These are phyloP conservation scores for Epirrhoe tristata DNA, from an alignment of 2,888 invertebrate species.

Conservation along the genomic window DNA sequence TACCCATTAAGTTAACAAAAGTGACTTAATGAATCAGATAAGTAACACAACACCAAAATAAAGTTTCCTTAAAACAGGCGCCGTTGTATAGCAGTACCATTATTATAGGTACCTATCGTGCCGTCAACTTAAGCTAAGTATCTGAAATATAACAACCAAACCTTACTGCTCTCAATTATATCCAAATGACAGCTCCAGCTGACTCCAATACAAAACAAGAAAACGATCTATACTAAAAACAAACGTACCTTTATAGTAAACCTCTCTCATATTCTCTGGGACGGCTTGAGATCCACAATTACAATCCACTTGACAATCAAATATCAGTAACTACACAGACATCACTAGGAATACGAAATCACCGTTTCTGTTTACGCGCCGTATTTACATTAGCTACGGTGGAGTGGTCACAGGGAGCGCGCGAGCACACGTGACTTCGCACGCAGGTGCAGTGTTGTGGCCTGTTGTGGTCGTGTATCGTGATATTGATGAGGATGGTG, in stretches of 20 bases:
- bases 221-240: slow-evolving; percentile 35
- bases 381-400: slow-evolving; percentile 48
- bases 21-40: too few species aligned
- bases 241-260: slow-evolving; percentile 53
- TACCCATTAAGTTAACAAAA: too few species aligned
- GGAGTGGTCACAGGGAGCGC: slow-evolving; percentile 46
- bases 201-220: slow-evolving; percentile 31
- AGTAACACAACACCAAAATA: too few species aligned
- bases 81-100: too few species aligned
- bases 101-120: neutral
- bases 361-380: slow-evolving; percentile 60
- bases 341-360: slow-evolving; percentile 58
- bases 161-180: slow-evolving; percentile 26
- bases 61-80: too few species aligned
- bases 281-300: slow-evolving; percentile 56
- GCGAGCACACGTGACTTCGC: slow-evolving; percentile 45
- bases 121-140: neutral
- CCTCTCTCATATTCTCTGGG: slow-evolving; percentile 48
- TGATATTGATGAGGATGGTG: slow-evolving; percentile 61
- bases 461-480: slow-evolving; percentile 54
- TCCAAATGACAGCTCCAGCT: slow-evolving; percentile 28
- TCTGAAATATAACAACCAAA: slow-evolving; percentile 6
- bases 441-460: slow-evolving; percentile 47
- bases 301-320: slow-evolving; percentile 65
- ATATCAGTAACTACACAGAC: slow-evolving; percentile 63